Percentiles rank a stretch among this genome's conserved stretches.
phyloP scores from a whole-genome alignment of 2,888 invertebrate genomes.

The Drosophila maculinotata region DNA sequence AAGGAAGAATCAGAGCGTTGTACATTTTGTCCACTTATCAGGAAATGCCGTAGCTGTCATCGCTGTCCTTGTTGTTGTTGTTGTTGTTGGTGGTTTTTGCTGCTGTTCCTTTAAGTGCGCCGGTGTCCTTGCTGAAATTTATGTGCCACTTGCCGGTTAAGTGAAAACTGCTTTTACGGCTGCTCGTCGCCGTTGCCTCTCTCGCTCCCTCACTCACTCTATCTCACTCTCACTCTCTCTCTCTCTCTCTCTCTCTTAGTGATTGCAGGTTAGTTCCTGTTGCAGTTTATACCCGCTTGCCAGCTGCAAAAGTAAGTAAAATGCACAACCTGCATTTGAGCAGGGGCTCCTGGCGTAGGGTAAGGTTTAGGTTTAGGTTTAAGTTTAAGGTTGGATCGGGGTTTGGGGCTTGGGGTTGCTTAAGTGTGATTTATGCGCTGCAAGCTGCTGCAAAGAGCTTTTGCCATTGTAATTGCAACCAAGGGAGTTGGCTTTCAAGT shows the following conservation, averaged over 20 bases:
- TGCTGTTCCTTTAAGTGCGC: conserved; percentile 44
- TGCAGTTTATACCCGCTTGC: conserved; percentile 54
- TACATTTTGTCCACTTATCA: conserved; percentile 65
- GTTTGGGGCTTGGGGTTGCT: conserved; percentile 11
- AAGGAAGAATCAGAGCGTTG: conserved; percentile 38
- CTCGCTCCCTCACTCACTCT: neutral
- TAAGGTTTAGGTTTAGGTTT: conserved; percentile 8
- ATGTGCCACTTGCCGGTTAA: conserved; percentile 73
- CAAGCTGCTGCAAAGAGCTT: conserved; percentile 35
- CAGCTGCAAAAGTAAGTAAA: conserved; percentile 25
- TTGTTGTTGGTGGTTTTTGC: conserved; percentile 12
- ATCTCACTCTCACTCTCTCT: conserved; percentile 2
- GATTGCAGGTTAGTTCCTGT: conserved; percentile 36
- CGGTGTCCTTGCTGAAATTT: conserved; percentile 74
- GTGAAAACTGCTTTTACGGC: conserved; percentile 69
- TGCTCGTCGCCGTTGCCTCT: neutral
- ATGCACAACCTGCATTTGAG: conserved; percentile 36
- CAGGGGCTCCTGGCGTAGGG: conserved; percentile 19
- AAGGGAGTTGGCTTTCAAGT: conserved; percentile 19
- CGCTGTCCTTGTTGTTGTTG: conserved; percentile 8
- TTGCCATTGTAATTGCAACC: conserved; percentile 43
- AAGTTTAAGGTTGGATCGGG: neutral
- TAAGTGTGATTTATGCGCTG: conserved; percentile 68
- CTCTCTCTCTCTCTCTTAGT: conserved; percentile 6
- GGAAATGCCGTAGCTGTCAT: conserved; percentile 44